Conservation (phyloP, 1,140 invertebrate genomes). For the Ctenoplectra terminalis region DNA sequence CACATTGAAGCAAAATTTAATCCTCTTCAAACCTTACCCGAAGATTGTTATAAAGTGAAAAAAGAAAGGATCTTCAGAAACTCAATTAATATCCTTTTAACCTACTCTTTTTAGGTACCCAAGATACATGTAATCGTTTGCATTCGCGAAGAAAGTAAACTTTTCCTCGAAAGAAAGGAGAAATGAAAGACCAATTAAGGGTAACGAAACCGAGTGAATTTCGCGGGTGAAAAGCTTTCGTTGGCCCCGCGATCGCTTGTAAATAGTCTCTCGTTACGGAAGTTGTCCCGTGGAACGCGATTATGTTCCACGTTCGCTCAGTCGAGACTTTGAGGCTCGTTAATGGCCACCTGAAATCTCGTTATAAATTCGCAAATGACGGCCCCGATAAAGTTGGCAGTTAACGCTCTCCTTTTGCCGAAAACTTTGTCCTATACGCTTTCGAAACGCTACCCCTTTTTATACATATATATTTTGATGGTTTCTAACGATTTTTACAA, state of each 20-base stretch:
- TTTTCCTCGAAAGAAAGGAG: too few relatives aligned
- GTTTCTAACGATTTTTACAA: not conserved
- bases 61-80: too few relatives aligned
- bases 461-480: too few relatives aligned
- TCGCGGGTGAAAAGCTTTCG: not conserved
- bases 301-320: conserved; percentile 38
- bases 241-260: conserved; percentile 13
- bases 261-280: conserved; percentile 51
- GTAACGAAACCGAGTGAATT: not conserved
- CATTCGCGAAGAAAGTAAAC: too few relatives aligned
- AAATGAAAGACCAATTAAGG: not conserved
- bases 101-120: too few relatives aligned
- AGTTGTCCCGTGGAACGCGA: conserved; percentile 39
- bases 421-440: not conserved
- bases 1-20: too few relatives aligned
- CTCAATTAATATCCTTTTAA: too few relatives aligned
- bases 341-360: conserved; percentile 56
- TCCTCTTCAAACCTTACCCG: too few relatives aligned
- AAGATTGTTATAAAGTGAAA: too few relatives aligned
- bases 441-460: not conserved
- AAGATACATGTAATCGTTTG: too few relatives aligned
- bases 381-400: conserved; percentile 34
- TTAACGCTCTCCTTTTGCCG: too few relatives aligned
- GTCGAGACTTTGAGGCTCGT: conserved; percentile 37
- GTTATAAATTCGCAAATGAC: conserved; percentile 56